A percentile compares a stretch with the other conserved stretches of the same genome.
Evolutionary conservation across 2,888 invertebrate species (phyloP).

Genomic region (Tricholauxania praeusta): DNA sequence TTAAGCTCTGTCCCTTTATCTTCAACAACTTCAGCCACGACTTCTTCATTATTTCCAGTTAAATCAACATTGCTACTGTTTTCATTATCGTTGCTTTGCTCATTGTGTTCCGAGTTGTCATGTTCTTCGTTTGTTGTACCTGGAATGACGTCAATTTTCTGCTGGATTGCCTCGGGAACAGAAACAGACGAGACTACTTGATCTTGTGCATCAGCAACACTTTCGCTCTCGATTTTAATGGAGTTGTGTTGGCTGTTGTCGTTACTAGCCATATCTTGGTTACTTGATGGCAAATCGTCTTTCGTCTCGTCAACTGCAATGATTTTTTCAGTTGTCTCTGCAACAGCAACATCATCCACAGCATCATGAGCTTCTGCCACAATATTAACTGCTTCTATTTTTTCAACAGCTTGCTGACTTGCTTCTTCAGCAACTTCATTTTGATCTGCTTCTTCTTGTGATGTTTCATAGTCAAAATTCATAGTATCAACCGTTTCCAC

Average conservation of each 20-base stretch:
- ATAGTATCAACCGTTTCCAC: slow-evolving; percentile 55
- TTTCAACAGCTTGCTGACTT: slow-evolving; percentile 8
- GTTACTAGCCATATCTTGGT: slow-evolving; percentile 36
- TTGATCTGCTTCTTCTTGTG: slow-evolving; percentile 43
- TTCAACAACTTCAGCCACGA: slow-evolving; percentile 5
- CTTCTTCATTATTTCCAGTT: background rate
- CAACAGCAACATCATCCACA: slow-evolving; percentile 21
- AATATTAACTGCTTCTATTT: background rate
- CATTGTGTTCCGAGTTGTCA: background rate
- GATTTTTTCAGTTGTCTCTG: background rate
- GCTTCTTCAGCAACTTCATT: slow-evolving; percentile 13
- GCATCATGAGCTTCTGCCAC: slow-evolving; percentile 1
- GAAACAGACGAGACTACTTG: background rate
- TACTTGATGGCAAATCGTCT: slow-evolving; percentile 15
- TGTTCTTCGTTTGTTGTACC: background rate
- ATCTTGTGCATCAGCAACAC: slow-evolving; percentile 35
- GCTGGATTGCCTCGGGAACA: slow-evolving; percentile 6
- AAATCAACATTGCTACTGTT: background rate
- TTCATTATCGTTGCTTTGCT: background rate
- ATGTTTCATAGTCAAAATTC: slow-evolving; percentile 62
- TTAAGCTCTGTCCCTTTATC: background rate
- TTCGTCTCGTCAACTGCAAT: slow-evolving; percentile 2
- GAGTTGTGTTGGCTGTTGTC: slow-evolving; percentile 35
- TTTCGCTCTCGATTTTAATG: slow-evolving; percentile 42
- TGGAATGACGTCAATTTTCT: slow-evolving; percentile 3